Base-by-base conservation (phyloP, 1,140 invertebrate genomes). In the Drosophila parabipectinata region DNA sequence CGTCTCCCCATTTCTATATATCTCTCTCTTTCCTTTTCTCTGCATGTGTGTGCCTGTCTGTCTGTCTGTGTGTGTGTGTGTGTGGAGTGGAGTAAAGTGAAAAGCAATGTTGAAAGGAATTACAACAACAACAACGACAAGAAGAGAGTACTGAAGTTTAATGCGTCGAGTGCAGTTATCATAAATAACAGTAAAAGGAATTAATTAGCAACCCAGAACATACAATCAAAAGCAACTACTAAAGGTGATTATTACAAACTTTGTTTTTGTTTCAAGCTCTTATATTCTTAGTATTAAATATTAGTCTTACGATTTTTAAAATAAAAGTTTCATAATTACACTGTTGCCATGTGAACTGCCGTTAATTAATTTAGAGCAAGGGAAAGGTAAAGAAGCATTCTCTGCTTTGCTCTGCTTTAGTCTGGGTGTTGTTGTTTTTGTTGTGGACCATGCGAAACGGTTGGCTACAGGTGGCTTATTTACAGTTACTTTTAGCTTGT, bases 101-200 rank as follows among this genome's bases (percentile, higher is more conserved):
- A 85, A 85, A 85, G 73, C 77, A 85, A 87, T 85, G 81, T 64
- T 87, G 69, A 71, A 80, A 76, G 76, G 61, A 83, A 74, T 85
- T 71, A 84, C 41, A 63, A 79, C 37, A 61, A 47, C 50, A 68
- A 32, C 54, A 58, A 44, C 44, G 54, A 45, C n/a, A 56, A 32
- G 28, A 50, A 51, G 58, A 45, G 52, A 41, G 47, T 55, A 67
- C 58, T 44, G 15, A 44, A 44, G 41, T 15, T 44, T 44, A 18
- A 44, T 54, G 52, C 34, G 15, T 55, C 24, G 32, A 34, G 14
- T 44, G 26, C 39, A 37, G 48, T 74, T 58, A 75, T 48, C 57
- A 44, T 57, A 66, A 74, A 50, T 77, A 73, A 77, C 71, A 66
- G 72, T 84, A 77, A 79, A 57, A 44, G 51, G 41, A 58, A 51